Percentiles rank a stretch among this genome's conserved stretches.
Evolutionary conservation across 2,797 vertebrate species (phyloP).

Genomic region (Phataginus tetradactyla): DNA sequence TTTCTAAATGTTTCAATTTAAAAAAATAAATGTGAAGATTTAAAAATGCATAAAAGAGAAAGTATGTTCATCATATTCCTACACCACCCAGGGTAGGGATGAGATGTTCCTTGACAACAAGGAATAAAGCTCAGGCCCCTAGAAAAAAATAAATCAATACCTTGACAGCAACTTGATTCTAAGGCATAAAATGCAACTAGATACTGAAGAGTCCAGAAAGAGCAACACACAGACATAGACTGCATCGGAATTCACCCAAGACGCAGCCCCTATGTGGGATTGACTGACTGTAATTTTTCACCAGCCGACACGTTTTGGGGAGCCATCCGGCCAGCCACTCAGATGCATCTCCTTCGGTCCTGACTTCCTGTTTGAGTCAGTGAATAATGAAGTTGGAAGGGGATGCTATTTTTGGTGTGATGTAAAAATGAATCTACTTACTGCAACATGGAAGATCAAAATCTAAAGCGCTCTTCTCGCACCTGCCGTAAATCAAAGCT

Average conservation of each 20-base stretch:
- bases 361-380: not conserved
- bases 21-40: not conserved
- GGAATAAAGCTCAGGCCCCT: not conserved
- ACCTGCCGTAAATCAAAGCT: too few relatives aligned
- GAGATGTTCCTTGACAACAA: not conserved
- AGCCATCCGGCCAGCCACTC: not conserved
- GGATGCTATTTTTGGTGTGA: not conserved
- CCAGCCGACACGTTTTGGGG: not conserved
- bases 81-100: too few relatives aligned
- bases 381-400: not conserved
- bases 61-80: not conserved
- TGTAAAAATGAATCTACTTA: not conserved
- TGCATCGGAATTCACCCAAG: not conserved
- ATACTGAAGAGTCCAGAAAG: not conserved
- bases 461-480: too few relatives aligned
- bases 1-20: not conserved
- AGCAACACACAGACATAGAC: not conserved
- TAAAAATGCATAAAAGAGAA: not conserved
- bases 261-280: accelerated
- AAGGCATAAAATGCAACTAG: not conserved
- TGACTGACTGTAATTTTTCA: not conserved
- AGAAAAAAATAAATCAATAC: not conserved
- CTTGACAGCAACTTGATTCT: not conserved
- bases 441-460: not conserved
- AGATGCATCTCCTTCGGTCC: not conserved